These are phyloP conservation scores for Papilio dardanus DNA, from an alignment of 1,140 invertebrate species.

Conservation along the genomic window DNA sequence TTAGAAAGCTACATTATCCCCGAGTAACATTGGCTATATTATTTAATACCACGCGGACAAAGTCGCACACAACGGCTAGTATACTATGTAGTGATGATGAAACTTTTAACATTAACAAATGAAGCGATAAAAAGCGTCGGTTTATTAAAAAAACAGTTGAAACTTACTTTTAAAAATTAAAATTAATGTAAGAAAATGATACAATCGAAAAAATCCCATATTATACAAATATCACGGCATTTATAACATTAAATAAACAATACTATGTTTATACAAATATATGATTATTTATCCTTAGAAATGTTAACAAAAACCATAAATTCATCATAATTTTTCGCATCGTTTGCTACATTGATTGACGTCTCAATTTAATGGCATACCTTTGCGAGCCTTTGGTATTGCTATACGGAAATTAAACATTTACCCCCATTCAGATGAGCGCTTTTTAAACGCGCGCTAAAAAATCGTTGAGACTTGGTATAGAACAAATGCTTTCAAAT, in stretches of 20 bases:
- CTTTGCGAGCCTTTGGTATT: not conserved
- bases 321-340: not conserved
- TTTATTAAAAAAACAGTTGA: too few relatives aligned
- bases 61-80: too few relatives aligned
- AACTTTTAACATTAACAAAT: too few relatives aligned
- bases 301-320: conserved; percentile 8
- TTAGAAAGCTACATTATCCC: too few relatives aligned
- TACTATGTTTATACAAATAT: not conserved
- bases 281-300: not conserved
- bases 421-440: not conserved
- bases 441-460: too few relatives aligned
- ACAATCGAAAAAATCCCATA: not conserved
- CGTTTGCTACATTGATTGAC: not conserved
- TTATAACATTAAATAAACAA: not conserved
- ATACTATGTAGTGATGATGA: too few relatives aligned
- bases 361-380: not conserved
- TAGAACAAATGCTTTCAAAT: too few relatives aligned
- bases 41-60: too few relatives aligned
- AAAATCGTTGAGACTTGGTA: too few relatives aligned
- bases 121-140: not conserved
- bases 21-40: too few relatives aligned
- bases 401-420: not conserved
- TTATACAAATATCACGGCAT: not conserved
- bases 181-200: not conserved
- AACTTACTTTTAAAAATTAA: not conserved